A percentile compares a stretch with the other conserved stretches of the same genome.
These are phyloP conservation scores for Platichthys stellatus DNA, from an alignment of 2,113 vertebrate species.

Conservation along the genomic window DNA sequence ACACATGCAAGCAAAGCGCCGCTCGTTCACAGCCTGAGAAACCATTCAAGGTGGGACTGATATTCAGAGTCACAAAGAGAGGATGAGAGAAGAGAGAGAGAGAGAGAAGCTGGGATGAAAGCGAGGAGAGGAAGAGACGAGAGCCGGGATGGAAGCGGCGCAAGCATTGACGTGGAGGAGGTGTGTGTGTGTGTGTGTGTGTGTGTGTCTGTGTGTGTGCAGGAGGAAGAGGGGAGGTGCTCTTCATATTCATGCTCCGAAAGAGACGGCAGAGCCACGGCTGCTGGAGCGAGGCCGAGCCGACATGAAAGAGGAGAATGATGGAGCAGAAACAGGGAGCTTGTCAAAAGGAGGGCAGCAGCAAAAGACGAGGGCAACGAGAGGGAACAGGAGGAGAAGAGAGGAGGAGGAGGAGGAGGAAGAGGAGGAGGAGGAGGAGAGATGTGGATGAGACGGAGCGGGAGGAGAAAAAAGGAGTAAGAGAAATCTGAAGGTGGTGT, in stretches of 20 bases:
- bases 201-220: too few relatives aligned
- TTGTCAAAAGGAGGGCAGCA: constrained; percentile 64
- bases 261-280: constrained; percentile 42
- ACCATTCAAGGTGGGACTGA: constrained; percentile 59
- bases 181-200: constrained; percentile 8
- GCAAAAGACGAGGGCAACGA: constrained; percentile 58
- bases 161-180: constrained; percentile 21
- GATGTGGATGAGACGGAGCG: background rate
- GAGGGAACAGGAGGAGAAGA: background rate
- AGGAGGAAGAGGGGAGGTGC: background rate
- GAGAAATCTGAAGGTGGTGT: constrained; percentile 42
- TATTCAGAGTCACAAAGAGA: constrained; percentile 44
- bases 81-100: constrained; percentile 11
- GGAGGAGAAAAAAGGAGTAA: background rate
- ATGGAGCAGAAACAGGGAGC: constrained; percentile 71
- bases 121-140: constrained; percentile 6
- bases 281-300: constrained; percentile 60
- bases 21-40: constrained; percentile 52
- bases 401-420: background rate
- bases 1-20: constrained; percentile 57
- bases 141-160: constrained; percentile 13
- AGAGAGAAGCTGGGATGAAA: background rate
- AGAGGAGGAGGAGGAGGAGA: background rate
- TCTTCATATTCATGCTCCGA: constrained; percentile 69
- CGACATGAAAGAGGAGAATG: constrained; percentile 59